These are phyloP conservation scores for Epinephelus awoara DNA, from an alignment of 2,797 vertebrate species.

Conservation along the genomic window DNA sequence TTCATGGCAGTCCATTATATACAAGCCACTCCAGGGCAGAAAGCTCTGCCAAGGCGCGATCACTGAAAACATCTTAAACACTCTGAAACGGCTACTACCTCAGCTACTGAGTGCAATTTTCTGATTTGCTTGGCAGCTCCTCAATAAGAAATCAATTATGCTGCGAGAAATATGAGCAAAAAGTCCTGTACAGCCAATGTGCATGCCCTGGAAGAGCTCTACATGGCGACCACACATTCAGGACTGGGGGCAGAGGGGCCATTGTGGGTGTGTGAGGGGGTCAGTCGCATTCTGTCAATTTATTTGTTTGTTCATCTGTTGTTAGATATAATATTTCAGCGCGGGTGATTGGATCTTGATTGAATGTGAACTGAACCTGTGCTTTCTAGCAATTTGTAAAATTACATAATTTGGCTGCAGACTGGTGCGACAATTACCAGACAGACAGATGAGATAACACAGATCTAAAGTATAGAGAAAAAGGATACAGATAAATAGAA, in stretches of 20 bases:
- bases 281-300: background rate
- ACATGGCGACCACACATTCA: conserved; percentile 22
- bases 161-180: conserved; percentile 87
- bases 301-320: conserved; percentile 18
- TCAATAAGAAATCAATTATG: conserved; percentile 96
- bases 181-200: conserved; percentile 90
- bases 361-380: conserved; percentile 25
- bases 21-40: conserved; percentile 82
- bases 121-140: conserved; percentile 94
- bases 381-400: conserved; percentile 34
- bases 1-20: conserved; percentile 86
- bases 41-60: conserved; percentile 73
- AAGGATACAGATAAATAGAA: background rate
- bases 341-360: conserved; percentile 18
- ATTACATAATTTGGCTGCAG: conserved; percentile 31
- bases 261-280: background rate
- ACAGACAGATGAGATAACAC: conserved; percentile 25
- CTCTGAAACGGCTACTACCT: conserved; percentile 79
- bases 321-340: conserved; percentile 39
- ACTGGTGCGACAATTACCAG: conserved; percentile 22
- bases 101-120: conserved; percentile 90
- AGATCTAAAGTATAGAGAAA: background rate
- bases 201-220: conserved; percentile 33
- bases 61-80: conserved; percentile 83
- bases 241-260: conserved; percentile 13